phyloP scores from a whole-genome alignment of 2,888 invertebrate species.

The Volucella inflata region DNA sequence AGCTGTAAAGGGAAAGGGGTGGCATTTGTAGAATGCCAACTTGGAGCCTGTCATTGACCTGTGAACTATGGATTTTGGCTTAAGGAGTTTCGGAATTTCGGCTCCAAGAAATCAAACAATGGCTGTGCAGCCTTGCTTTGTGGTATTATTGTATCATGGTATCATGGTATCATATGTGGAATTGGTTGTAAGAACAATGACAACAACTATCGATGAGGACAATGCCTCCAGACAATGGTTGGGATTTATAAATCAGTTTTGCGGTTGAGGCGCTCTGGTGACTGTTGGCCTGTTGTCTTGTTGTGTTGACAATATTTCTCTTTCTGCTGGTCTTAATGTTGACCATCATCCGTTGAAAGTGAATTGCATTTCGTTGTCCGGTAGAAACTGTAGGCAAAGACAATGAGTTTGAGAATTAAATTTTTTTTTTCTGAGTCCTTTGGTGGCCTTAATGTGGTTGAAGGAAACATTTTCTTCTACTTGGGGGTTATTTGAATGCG shows the following conservation, averaged over 20 bases:
- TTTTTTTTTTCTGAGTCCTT: conserved; percentile 3
- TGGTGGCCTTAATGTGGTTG: conserved; percentile 1
- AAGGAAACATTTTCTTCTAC: neutral
- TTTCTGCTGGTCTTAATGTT: conserved; percentile 25
- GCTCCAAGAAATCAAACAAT: conserved; percentile 41
- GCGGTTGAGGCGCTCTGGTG: conserved; percentile 26
- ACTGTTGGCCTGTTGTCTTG: neutral
- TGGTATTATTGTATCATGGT: conserved; percentile 6
- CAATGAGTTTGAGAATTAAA: neutral
- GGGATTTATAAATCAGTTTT: conserved; percentile 71
- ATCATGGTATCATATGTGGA: conserved; percentile 37
- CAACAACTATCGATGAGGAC: conserved; percentile 34
- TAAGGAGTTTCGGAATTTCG: conserved; percentile 33
- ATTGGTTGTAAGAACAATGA: conserved; percentile 52
- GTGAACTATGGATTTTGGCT: conserved; percentile 65
- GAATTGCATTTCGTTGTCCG: neutral
- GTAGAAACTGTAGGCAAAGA: neutral
- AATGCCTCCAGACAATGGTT: conserved; percentile 68
- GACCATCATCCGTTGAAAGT: conserved; percentile 51
- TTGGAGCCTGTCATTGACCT: conserved; percentile 48
- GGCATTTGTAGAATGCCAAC: neutral
- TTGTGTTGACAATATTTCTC: conserved; percentile 40
- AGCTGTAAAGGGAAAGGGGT: neutral
- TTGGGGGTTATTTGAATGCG: conserved; percentile 10
- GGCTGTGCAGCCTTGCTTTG: conserved; percentile 30